Base-by-base conservation (phyloP, 2,888 invertebrate genomes). In the Orthonevra nobilis region DNA sequence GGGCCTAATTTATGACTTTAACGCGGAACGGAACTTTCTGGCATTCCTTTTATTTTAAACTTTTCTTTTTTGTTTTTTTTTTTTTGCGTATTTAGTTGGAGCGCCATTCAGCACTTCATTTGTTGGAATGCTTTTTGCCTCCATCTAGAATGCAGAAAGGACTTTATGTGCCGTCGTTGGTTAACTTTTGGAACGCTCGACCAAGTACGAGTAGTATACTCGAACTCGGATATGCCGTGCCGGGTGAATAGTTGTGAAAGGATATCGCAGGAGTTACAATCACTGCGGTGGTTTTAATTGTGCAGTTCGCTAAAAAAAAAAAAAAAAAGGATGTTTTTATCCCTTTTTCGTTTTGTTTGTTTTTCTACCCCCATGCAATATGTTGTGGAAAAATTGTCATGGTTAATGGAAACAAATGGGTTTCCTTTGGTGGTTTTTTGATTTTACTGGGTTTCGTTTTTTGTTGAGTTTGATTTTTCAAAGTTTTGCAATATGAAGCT, bases 1-100 rank as follows among this genome's bases (percentile, higher is more conserved):
- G 73, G 61, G 61, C 61, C 79, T 73, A 73, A 79, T 79, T 79
- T 79, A 79, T 73, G 73, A 73, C 79, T 68, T 79, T 73, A 61
- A 66, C 79, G 73, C 73, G 72, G 77, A 77, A 77, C 64, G 30
- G 30, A 28, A 7, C n/a, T n/a, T n/a, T n/a, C n/a, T n/a, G n/a
- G n/a, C n/a, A n/a, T n/a, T n/a, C n/a, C n/a, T n/a, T n/a, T n/a
- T n/a, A n/a, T n/a, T n/a, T n/a, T n/a, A n/a, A n/a, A n/a, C n/a
- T n/a, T n/a, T n/a, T n/a, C n/a, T n/a, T n/a, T n/a, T n/a, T 61
- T 3, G 23, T 69, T 70, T 40, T 15, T 28, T 63, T 42, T 14
- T 46, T 36, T 64, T 42, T 60, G 26, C 40, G 32, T 61, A 48
- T 69, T 54, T 40, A 40, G 54, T 63, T 28, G 69, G 20, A 56